Percentiles rank a stretch among this genome's conserved stretches.
Evolutionary conservation across 2,888 invertebrate genomes (phyloP).

Genomic region (Mechanitis messenoides): DNA sequence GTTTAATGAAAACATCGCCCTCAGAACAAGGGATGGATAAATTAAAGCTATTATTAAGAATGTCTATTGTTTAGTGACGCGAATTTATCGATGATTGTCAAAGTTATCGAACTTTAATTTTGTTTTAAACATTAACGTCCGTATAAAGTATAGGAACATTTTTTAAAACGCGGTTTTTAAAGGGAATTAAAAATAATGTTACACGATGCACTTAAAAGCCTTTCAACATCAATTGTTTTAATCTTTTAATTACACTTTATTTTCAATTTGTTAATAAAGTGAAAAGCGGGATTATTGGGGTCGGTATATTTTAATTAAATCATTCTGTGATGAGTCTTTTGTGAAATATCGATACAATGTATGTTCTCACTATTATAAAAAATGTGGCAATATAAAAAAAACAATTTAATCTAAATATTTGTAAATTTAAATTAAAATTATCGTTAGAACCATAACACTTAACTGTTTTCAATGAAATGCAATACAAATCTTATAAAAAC

Average conservation of each 20-base stretch:
- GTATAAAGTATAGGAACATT: too few species aligned
- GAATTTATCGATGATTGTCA: neutral
- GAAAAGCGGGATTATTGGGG: constrained; percentile 13
- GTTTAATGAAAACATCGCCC: constrained; percentile 60
- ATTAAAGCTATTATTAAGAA: constrained; percentile 14
- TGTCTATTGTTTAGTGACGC: constrained; percentile 14
- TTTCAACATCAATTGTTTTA: constrained; percentile 6
- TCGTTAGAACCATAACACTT: too few species aligned
- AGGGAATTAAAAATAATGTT: neutral
- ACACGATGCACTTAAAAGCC: neutral
- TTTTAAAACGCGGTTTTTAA: too few species aligned
- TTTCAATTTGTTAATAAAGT: constrained; percentile 16
- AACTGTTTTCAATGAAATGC: too few species aligned
- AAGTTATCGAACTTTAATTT: too few species aligned
- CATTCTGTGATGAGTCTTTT: neutral
- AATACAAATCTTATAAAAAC: too few species aligned
- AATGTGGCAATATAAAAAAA: too few species aligned
- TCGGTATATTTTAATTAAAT: constrained; percentile 16
- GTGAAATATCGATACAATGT: too few species aligned
- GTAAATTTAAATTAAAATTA: too few species aligned
- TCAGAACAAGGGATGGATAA: constrained; percentile 15
- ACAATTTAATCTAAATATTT: too few species aligned
- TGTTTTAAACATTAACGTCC: too few species aligned
- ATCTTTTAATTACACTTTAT: constrained; percentile 11
- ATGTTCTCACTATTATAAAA: too few species aligned